A percentile compares a stretch with the other conserved stretches of the same genome.
Evolutionary conservation across 2,888 invertebrate species (phyloP).

Genomic region (Cerastis leucographa): DNA sequence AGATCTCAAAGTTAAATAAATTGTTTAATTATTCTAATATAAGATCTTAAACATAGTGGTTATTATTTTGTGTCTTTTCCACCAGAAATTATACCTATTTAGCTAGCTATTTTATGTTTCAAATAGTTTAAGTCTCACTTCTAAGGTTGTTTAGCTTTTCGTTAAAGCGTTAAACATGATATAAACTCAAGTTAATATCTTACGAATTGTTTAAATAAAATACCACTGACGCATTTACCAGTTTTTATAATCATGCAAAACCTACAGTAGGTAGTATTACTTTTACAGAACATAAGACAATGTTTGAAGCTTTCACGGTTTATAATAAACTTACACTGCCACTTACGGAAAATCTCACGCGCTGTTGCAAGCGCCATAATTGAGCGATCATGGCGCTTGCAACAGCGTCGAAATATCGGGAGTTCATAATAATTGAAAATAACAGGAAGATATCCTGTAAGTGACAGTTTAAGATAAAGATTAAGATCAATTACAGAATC

Average conservation of each 20-base stretch:
- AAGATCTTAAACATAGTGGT: background rate
- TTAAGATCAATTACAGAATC: background rate
- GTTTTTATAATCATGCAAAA: background rate
- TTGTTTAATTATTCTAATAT: conserved; percentile 28
- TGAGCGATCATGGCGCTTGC: too few species aligned
- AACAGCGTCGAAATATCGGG: too few species aligned
- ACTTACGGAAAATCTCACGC: too few species aligned
- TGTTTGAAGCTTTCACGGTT: too few species aligned
- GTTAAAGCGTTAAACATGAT: background rate
- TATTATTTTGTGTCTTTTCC: background rate
- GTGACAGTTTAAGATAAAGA: too few species aligned
- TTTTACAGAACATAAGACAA: background rate
- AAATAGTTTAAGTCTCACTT: background rate
- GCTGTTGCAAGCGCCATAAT: too few species aligned
- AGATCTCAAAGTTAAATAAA: conserved; percentile 26
- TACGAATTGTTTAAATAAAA: background rate
- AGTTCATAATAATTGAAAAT: too few species aligned
- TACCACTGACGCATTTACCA: background rate
- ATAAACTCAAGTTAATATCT: background rate
- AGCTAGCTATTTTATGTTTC: conserved; percentile 21
- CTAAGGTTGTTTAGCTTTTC: background rate
- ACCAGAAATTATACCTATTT: background rate
- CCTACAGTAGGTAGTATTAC: background rate
- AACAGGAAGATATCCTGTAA: too few species aligned
- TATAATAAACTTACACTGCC: too few species aligned